Evolutionary conservation across 2,113 vertebrate genomes (phyloP), one percentile per base, ranked within the genome.

Genomic region (Phylloscopus trochilus): DNA sequence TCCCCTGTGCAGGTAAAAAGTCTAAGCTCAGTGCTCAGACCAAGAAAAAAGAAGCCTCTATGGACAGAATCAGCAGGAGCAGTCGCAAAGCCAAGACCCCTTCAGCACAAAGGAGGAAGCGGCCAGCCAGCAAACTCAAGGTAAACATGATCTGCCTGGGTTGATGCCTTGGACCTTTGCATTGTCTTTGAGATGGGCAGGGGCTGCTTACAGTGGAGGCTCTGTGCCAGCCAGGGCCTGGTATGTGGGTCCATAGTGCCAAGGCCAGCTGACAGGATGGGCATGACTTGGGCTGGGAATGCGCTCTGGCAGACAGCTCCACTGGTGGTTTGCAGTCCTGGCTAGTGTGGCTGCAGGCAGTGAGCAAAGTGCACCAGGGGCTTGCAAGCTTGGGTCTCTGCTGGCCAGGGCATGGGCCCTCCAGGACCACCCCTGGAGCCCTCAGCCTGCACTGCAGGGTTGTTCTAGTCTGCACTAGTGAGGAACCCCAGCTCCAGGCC

Each of bases 121-220:
- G n/a, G n/a, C n/a, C 98, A 89, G 47, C 13, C 15, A 11, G 93
- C 93, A 52, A 52, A 52, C 9, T 5, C 7, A 93, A 97, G 97
- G 98, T 98, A 92, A n/a, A n/a, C 10, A 3, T 11, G 6, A 53
- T 73, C 44, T n/a, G 9, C 15, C 6, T 16, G 52, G 31, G 7
- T 62, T 39, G 30, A 70, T 19, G 22, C 5, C 7, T 44, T 44
- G 12, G 37, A 63, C 33, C 21, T 70, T 55, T 55, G 24, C 8
- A 9, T 28, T 64, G 16, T 23, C 30, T 59, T 7, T 24, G 52
- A 88, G 62, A 69, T 55, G 35, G 3, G 24, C 60, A 58, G 33
- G 37, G 66, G 11, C 60, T 73, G 26, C 53, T 49, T 21, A 26
- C 19, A 60, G 58, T 6, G 13, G 53, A 39, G 44, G 23, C 17